These are phyloP conservation scores for Atrichornis clamosus DNA, from an alignment of 2,113 vertebrate genomes.

Conservation along the genomic window DNA sequence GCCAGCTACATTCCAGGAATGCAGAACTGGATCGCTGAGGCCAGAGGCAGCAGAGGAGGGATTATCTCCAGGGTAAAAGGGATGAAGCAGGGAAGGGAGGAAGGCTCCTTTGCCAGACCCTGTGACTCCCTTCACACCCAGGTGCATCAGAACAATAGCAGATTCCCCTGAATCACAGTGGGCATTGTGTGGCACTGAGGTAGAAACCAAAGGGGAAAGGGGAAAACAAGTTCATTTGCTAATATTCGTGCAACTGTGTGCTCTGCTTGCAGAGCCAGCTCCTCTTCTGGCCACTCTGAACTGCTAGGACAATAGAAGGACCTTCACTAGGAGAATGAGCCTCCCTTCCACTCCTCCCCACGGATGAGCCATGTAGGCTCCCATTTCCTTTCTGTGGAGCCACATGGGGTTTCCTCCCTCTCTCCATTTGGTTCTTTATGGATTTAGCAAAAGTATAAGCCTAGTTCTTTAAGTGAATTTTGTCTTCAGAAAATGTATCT, in stretches of 20 bases:
- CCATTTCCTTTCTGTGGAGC: background rate
- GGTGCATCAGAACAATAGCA: slow-evolving; percentile 44
- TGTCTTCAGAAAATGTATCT: background rate
- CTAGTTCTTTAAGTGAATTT: background rate
- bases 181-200: slow-evolving; percentile 22
- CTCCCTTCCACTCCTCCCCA: background rate
- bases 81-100: background rate
- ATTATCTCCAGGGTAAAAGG: slow-evolving; percentile 33
- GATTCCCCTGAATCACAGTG: slow-evolving; percentile 9
- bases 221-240: slow-evolving; percentile 52
- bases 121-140: slow-evolving; percentile 55
- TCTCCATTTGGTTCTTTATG: background rate
- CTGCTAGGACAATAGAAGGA: background rate
- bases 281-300: background rate
- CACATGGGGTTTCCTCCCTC: background rate
- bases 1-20: slow-evolving; percentile 48
- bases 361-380: background rate
- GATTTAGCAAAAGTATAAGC: background rate
- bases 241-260: background rate
- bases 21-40: background rate
- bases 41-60: slow-evolving; percentile 24
- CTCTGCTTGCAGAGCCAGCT: background rate
- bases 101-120: slow-evolving; percentile 33
- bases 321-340: background rate
- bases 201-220: slow-evolving; percentile 56